These are phyloP conservation scores for Epinephelus fuscoguttatus DNA, from an alignment of 2,113 vertebrate species.

Conservation along the genomic window DNA sequence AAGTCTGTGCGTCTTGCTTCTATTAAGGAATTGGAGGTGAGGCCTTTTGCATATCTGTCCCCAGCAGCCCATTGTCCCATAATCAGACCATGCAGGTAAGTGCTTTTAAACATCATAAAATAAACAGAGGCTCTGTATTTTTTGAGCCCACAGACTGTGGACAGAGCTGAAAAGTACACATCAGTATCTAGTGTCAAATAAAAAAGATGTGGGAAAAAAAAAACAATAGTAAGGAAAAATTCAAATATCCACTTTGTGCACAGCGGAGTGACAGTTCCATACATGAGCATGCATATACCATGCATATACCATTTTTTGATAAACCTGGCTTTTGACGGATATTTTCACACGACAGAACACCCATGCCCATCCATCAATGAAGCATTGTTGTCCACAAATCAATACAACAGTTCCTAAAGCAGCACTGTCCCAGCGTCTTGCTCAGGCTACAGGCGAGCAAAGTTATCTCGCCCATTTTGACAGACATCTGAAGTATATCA, in stretches of 20 bases:
- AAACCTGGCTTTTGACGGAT: not conserved
- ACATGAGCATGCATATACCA: not conserved
- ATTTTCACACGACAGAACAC: not conserved
- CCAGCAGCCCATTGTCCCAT: too few relatives aligned
- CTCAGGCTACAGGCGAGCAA: constrained; percentile 27
- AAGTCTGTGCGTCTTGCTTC: too few relatives aligned
- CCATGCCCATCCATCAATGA: not conserved
- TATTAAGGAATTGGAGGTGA: too few relatives aligned
- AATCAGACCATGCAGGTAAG: not conserved
- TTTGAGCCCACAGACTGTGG: not conserved
- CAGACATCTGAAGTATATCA: constrained; percentile 61
- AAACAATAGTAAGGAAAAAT: not conserved
- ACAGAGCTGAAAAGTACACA: not conserved
- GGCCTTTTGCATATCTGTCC: too few relatives aligned
- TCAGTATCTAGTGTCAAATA: not conserved
- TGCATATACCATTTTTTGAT: not conserved
- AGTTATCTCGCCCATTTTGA: constrained; percentile 61
- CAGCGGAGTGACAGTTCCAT: not conserved
- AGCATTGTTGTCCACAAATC: constrained; percentile 28
- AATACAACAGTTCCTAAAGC: constrained; percentile 13
- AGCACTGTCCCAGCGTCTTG: constrained; percentile 8
- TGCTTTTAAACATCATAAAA: constrained; percentile 8
- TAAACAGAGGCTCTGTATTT: not conserved
- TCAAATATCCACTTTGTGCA: not conserved
- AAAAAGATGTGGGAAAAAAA: not conserved